Evolutionary conservation across 2,797 vertebrate species (phyloP).

Genomic region (Peromyscus nudipes): DNA sequence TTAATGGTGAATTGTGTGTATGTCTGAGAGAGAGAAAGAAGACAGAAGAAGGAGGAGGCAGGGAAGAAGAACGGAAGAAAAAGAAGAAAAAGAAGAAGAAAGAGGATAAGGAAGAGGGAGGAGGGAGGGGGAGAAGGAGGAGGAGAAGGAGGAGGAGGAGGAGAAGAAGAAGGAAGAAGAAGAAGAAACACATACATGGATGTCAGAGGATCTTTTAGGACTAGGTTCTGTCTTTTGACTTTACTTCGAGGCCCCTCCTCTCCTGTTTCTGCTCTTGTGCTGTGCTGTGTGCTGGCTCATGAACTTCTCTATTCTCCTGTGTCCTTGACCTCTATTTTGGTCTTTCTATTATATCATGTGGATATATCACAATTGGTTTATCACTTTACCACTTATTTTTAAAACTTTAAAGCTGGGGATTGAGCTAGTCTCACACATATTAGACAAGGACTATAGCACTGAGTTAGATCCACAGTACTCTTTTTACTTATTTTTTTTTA

Average conservation of each 20-base stretch:
- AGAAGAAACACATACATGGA: neutral
- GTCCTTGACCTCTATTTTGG: neutral
- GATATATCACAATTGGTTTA: neutral
- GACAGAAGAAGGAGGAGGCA: too few relatives aligned
- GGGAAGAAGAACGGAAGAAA: too few relatives aligned
- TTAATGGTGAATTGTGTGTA: neutral
- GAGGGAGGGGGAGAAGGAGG: too few relatives aligned
- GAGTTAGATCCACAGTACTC: too few relatives aligned
- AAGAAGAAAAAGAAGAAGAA: neutral
- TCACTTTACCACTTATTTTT: neutral
- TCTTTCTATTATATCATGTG: neutral
- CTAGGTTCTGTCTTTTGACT: neutral
- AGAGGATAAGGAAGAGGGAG: accelerated
- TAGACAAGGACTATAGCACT: neutral
- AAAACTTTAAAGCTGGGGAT: neutral
- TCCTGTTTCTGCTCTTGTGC: neutral
- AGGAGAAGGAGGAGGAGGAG: neutral
- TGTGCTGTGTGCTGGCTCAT: neutral
- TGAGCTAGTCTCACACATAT: neutral
- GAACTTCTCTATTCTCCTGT: neutral
- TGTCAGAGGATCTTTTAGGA: neutral
- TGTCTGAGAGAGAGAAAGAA: neutral
- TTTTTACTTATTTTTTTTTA: neutral
- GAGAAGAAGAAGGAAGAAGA: accelerated
- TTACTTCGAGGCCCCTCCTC: neutral